Evolutionary conservation across 2,797 vertebrate species (phyloP), one percentile per base, ranked within the genome.

Genomic region (Echiichthys vipera): DNA sequence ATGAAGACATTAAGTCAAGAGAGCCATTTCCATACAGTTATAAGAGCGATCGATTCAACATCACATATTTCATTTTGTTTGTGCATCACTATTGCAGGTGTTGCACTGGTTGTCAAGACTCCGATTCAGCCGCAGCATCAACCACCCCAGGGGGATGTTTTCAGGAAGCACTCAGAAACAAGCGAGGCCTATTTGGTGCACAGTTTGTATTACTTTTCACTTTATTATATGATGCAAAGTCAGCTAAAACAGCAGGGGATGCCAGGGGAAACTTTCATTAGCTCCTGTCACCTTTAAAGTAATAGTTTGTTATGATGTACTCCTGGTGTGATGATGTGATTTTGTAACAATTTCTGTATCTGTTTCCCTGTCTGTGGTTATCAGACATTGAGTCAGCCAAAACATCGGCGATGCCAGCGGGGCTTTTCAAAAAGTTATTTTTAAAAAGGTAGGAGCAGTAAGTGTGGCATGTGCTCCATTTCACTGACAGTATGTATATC

Each of bases 151-250:
- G 36, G 68, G 27, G 13, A 47, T 62, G 45, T 55, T 69, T 74
- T 49, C 20, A 49, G 13, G 45, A 45, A 62, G 24, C 57, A 76
- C 47, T 59, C 54, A 22, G 27, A 7, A 46, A 49, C 36, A 37
- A 61, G 18, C 66, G 29, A 5, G 46, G 54, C 63, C 27, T 37
- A 76, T 76, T 78, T 76, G 47, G n/a, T 5, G 17, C 66, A 59
- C n/a, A 67, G 69, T 62, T 72, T 73, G 32, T 69, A 34, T 69
- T 67, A 55, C 59, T 73, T 74, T 61, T 53, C 55, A 62, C 51
- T 84, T 75, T 50, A 77, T 62, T 65, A 72, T 39, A 11, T 29
- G 42, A 72, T 39, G 56, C 75, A 56, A 70, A 83, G 66, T 88
- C 84, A 84, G 65, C 69, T 55, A 7, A 73, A 76, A 45, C 58